Evolutionary conservation across 2,888 invertebrate species (phyloP), one percentile per base, ranked within the genome.

Genomic region (Creontiades dilutus): DNA sequence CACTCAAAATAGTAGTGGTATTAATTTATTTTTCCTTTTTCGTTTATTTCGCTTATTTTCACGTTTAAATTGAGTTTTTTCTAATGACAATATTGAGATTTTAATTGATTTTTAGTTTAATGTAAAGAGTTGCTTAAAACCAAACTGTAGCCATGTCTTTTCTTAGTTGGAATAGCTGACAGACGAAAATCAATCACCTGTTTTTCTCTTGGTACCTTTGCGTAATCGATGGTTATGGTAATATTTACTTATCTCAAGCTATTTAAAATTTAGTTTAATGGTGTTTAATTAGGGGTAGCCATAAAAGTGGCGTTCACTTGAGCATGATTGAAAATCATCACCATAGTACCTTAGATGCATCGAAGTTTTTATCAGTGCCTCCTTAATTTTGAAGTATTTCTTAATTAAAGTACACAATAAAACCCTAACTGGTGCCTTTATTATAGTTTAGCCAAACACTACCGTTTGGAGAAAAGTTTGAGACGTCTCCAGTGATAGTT

Each of bases 71-170:
- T 68, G 48, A 80, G 19, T 80, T 80, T 78, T 46, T 37, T 80
- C 37, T 28, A 80, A 80, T 47, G 46, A 47, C 28, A 27, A 37
- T 37, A 48, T 80, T 80, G 48, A 80, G 0, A 80, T 80, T 80
- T 80, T 80, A 80, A 80, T 80, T 80, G 46, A 47, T 47, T 80
- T 80, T 28, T 47, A 52, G 23, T 19, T 82, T 52, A 27, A 82
- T 52, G 86, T 86, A 86, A 86, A 75, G 61, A 28, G 86, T 86
- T 86, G 86, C 48, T 86, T 47, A 23, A 48, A 86, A 86, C 86
- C 86, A 86, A 86, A 86, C 86, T 86, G 86, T 86, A 86, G 86
- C 86, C 86, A 68, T 68, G 86, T 86, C 86, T 86, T 57, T 61
- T 75, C 76, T 86, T 86, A 86, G 86, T 68, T 82, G 76, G 47